A percentile compares a stretch with the other conserved stretches of the same genome.
Conservation (phyloP, 2,888 invertebrate genomes). For the Trichacis sp. region DNA sequence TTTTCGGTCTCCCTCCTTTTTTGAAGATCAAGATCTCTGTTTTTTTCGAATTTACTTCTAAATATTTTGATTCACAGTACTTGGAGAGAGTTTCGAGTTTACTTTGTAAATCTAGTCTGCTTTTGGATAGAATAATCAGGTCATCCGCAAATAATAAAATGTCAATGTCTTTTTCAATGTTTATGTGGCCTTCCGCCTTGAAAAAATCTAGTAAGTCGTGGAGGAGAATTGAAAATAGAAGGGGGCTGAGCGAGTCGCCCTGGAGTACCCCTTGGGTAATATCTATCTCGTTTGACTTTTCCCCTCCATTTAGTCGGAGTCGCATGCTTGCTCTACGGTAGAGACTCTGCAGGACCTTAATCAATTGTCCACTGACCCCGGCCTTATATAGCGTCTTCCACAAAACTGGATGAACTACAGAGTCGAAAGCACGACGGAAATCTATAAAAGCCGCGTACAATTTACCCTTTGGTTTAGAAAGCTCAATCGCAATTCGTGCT, state of each 20-base stretch:
- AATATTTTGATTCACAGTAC: conserved; percentile 12
- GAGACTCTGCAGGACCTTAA: conserved; percentile 26
- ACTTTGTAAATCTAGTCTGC: conserved; percentile 13
- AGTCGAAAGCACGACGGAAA: conserved; percentile 41
- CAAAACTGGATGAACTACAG: conserved; percentile 34
- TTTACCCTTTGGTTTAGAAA: conserved; percentile 27
- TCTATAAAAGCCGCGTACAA: conserved; percentile 45
- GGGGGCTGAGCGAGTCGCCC: conserved; percentile 26
- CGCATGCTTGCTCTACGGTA: conserved; percentile 24
- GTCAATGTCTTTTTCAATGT: conserved; percentile 11
- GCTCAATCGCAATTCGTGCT: conserved; percentile 20
- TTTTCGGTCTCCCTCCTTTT: too few species aligned
- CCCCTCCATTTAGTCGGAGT: conserved; percentile 23
- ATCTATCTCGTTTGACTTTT: conserved; percentile 34
- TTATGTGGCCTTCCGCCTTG: background rate
- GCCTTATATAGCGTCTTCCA: conserved; percentile 23
- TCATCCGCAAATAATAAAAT: conserved; percentile 25
- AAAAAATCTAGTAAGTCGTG: conserved; percentile 20
- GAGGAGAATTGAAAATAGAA: conserved; percentile 22
- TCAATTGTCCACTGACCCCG: conserved; percentile 30
- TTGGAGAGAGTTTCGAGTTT: conserved; percentile 13
- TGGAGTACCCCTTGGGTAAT: too few species aligned
- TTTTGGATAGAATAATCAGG: conserved; percentile 12
- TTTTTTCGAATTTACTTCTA: too few species aligned
- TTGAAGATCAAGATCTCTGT: too few species aligned